Conservation (phyloP, 2,888 invertebrate genomes). For the Hemicrepidius hirtus region DNA sequence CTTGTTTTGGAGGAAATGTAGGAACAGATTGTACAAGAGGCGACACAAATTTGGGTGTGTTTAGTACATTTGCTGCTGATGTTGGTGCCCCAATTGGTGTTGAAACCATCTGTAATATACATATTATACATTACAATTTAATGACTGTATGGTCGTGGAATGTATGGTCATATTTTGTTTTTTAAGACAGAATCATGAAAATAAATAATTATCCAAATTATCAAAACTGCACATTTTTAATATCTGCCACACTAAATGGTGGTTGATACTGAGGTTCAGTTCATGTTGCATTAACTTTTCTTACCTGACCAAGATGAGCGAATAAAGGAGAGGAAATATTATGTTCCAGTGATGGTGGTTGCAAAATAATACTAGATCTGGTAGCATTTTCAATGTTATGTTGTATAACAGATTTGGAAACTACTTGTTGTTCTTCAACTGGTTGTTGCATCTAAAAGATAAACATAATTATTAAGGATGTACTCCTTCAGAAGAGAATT, state of each 20-base stretch:
- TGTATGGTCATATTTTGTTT: neutral
- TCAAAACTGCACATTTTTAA: too few relatives aligned
- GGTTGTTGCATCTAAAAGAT: conserved; percentile 65
- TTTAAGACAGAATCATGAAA: too few relatives aligned
- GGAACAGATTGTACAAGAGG: conserved; percentile 67
- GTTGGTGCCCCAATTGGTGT: conserved; percentile 75
- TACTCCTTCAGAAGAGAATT: too few relatives aligned
- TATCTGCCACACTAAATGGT: too few relatives aligned
- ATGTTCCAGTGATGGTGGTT: conserved; percentile 71
- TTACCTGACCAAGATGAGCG: conserved; percentile 73
- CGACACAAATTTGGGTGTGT: conserved; percentile 17
- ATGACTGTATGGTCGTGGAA: too few relatives aligned
- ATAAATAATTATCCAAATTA: too few relatives aligned
- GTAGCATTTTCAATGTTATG: conserved; percentile 69
- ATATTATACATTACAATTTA: conserved; percentile 1
- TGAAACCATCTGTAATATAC: conserved; percentile 77
- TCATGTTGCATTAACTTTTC: conserved; percentile 28
- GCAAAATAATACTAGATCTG: conserved; percentile 74
- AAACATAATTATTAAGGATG: neutral
- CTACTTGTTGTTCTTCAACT: conserved; percentile 57
- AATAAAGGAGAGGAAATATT: conserved; percentile 71
- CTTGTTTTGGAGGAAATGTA: conserved; percentile 64
- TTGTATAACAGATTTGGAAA: conserved; percentile 59
- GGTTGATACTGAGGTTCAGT: too few relatives aligned
- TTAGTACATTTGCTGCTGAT: conserved; percentile 44